These are phyloP conservation scores for Lophius piscatorius DNA, from an alignment of 2,113 vertebrate genomes.

Conservation along the genomic window DNA sequence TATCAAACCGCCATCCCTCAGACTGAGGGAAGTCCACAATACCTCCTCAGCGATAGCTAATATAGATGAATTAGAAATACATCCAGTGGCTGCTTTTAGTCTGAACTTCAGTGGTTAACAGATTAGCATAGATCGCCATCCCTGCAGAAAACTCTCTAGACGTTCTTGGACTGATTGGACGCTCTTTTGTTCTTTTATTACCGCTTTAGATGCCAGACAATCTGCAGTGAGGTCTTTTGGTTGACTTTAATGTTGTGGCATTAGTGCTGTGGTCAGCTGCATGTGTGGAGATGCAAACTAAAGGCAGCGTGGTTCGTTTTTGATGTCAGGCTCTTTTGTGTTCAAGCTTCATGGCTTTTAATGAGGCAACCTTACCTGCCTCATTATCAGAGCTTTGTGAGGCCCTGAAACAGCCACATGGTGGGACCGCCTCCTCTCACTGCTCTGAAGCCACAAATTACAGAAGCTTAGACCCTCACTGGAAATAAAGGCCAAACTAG, in stretches of 20 bases:
- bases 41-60: no score
- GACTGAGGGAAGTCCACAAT: no score
- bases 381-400: conserved; percentile 67
- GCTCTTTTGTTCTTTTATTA: background rate
- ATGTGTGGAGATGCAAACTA: conserved; percentile 53
- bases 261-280: conserved; percentile 37
- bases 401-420: conserved; percentile 55
- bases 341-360: conserved; percentile 69
- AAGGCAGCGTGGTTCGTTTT: conserved; percentile 58
- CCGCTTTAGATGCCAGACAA: conserved; percentile 9
- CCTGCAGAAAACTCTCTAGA: no score
- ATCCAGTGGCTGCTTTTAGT: no score
- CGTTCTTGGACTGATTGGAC: no score
- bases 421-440: conserved; percentile 56
- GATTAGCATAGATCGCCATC: no score
- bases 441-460: conserved; percentile 68
- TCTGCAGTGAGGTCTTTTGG: conserved; percentile 27
- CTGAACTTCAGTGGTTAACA: no score
- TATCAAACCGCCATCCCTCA: no score
- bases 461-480: conserved; percentile 67
- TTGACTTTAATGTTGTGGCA: conserved; percentile 34
- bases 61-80: no score
- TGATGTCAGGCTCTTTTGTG: conserved; percentile 72
- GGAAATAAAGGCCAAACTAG: conserved; percentile 44
- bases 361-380: conserved; percentile 66